Base-by-base conservation (phyloP, 2,888 invertebrate genomes). In the Hofmannophila pseudospretella region DNA sequence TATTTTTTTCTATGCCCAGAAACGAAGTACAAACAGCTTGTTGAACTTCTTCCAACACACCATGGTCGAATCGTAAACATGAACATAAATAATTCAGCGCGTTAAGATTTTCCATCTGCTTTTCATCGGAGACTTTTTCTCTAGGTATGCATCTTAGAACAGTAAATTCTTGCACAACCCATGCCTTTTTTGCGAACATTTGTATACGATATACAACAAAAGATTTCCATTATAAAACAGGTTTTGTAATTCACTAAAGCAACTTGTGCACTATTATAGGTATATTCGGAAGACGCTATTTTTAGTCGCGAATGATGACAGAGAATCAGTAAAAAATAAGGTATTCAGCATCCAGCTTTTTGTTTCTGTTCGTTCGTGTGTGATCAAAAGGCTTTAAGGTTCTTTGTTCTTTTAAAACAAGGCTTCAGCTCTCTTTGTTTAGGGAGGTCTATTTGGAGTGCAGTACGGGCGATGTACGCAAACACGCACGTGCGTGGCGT, bases 401-500 rank as follows among this genome's bases (percentile, higher is more conserved):
- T 37, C 49, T 55, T 60, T 59, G 58, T 50, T 58, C 54, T 28
- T 42, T 41, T 27, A 42, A 34, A 36, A 39, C 27, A 45, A 32
- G 36, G 31, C 20, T 32, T 7, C 12, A 30, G 14, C 10, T 32
- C n/a, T 39, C 49, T 55, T 64, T 66, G 60, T 62, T 51, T 39
- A 28, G 28, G 27, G 39, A 43, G 37, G 44, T 43, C 49, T 55
- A 42, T 64, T 61, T 47, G 51, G 45, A 50, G 44, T 44, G 47
- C 47, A 51, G 44, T 49, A 38, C 44, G 51, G 50, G 46, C 56
- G 54, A 59, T 64, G 54, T 58, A 57, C 51, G 54, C 63, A 72
- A 71, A 67, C 62, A 75, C 62, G 65, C 77, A 75, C 73, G 73
- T 78, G 76, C 64, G 58, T 66, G 41, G n/a, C n/a, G n/a, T n/a